These are phyloP conservation scores for Epinotia bilunana DNA, from an alignment of 2,888 invertebrate genomes.

Conservation along the genomic window DNA sequence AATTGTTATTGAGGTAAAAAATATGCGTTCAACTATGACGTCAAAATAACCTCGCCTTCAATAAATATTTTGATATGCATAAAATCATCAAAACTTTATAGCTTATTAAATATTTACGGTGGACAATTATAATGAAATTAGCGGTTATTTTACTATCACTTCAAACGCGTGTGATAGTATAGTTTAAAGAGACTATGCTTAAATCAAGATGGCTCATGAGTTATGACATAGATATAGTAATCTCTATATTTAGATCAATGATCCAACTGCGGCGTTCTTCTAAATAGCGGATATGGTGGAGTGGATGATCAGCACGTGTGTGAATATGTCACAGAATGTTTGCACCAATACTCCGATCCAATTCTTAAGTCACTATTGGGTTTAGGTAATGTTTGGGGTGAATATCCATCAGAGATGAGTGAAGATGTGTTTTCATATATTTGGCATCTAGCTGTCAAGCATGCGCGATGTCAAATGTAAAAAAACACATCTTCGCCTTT, in stretches of 20 bases:
- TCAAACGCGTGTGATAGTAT: conserved; percentile 6
- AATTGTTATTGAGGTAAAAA: too few relatives aligned
- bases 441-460: too few relatives aligned
- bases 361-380: background rate
- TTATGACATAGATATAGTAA: conserved; percentile 42
- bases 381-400: background rate
- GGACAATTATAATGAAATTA: conserved; percentile 1
- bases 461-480: too few relatives aligned
- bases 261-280: conserved; percentile 39
- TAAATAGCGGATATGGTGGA: conserved; percentile 28
- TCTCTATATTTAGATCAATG: conserved; percentile 43
- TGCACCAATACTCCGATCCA: background rate
- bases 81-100: background rate
- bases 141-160: conserved; percentile 29
- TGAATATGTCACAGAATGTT: background rate
- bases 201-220: conserved; percentile 6
- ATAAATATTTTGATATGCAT: background rate
- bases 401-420: too few relatives aligned
- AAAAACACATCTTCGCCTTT: background rate
- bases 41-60: background rate
- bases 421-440: too few relatives aligned
- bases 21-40: background rate
- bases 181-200: conserved; percentile 18
- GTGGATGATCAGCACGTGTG: background rate
- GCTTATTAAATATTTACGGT: conserved; percentile 7